Percentiles rank a stretch among this genome's conserved stretches.
Conservation (phyloP, 2,888 invertebrate genomes). For the Pristionchus maxplancki region DNA sequence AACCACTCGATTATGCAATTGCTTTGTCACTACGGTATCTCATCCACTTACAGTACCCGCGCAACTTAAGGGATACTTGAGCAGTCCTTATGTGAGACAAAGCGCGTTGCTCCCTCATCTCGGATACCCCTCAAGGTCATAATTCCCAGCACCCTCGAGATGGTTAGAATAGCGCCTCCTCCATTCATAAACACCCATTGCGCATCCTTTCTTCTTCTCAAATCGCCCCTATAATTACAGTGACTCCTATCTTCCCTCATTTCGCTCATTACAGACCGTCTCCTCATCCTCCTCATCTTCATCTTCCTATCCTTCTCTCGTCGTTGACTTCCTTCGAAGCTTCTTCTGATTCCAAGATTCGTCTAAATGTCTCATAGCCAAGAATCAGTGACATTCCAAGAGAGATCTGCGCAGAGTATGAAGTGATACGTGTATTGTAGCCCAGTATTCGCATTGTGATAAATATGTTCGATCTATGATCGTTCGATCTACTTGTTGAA, state of each 20-base stretch:
- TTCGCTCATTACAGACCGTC: conserved; percentile 4
- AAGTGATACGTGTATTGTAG: conserved; percentile 7
- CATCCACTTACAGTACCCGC: background rate
- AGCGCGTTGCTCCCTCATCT: background rate
- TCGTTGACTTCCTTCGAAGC: background rate
- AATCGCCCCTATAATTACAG: background rate
- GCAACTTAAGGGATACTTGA: background rate
- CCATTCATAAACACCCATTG: background rate
- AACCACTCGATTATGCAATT: background rate
- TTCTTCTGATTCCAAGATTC: background rate
- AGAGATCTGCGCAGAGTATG: conserved; percentile 8
- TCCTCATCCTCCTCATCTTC: background rate
- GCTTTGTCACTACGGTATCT: conserved; percentile 25
- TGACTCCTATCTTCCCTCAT: background rate
- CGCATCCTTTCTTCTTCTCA: background rate
- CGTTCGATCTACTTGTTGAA: background rate
- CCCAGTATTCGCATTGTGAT: background rate
- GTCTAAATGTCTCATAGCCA: background rate
- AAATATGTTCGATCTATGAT: background rate
- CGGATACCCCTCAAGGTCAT: background rate
- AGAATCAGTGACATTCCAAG: background rate
- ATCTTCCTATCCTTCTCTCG: background rate
- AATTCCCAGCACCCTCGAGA: background rate
- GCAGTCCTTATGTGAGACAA: background rate
- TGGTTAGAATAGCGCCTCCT: conserved; percentile 1